Evolutionary conservation across 2,113 vertebrate genomes (phyloP).

Genomic region (Eulemur macaco): DNA sequence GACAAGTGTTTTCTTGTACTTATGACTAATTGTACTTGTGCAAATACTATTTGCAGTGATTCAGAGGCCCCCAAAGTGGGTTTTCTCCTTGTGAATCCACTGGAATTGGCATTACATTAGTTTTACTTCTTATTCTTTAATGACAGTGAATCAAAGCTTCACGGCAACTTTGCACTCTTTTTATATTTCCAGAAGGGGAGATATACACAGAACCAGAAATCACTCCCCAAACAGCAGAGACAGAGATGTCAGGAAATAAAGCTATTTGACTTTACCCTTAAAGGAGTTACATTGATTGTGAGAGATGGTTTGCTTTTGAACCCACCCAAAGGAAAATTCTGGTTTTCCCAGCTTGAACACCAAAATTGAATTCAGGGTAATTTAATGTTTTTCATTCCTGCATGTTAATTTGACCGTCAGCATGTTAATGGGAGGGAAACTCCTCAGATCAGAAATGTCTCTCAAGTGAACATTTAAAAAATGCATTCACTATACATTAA

Average conservation of each 20-base stretch:
- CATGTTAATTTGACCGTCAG: neutral
- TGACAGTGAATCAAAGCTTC: neutral
- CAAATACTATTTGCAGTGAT: neutral
- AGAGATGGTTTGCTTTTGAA: slow-evolving; percentile 21
- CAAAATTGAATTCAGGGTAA: slow-evolving; percentile 44
- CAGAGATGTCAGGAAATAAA: neutral
- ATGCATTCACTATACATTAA: neutral
- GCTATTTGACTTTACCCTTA: neutral
- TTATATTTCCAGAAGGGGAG: slow-evolving; percentile 10
- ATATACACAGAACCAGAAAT: neutral
- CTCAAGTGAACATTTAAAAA: neutral
- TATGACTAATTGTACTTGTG: neutral
- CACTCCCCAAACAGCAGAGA: slow-evolving; percentile 1
- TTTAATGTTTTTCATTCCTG: neutral
- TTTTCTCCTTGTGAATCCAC: neutral
- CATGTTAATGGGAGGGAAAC: neutral
- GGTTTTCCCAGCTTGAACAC: neutral
- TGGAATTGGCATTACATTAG: neutral
- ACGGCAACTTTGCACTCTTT: neutral
- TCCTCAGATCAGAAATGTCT: neutral
- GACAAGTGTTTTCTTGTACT: slow-evolving; percentile 29
- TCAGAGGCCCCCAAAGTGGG: neutral
- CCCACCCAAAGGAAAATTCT: neutral
- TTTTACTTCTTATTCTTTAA: slow-evolving; percentile 15
- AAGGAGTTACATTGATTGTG: neutral